Evolutionary conservation across 2,113 vertebrate species (phyloP), one percentile per base, ranked within the genome.

Genomic region (Fukomys damarensis): DNA sequence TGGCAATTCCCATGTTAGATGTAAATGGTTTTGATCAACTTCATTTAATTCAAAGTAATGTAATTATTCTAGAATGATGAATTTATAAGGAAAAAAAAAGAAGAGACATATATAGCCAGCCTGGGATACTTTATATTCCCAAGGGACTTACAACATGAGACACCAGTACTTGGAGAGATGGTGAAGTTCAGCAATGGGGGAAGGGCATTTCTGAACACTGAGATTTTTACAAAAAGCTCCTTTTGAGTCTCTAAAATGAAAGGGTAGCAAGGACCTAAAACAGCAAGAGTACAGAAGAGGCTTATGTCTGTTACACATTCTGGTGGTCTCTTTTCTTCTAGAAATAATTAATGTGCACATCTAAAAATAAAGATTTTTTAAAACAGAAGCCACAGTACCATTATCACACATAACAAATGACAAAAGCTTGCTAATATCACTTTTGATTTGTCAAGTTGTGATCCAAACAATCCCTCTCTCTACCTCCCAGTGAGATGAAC

Each of bases 21-120:
- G 20, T 46, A 86, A 90, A 43, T 76, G 49, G 46, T 65, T 94
- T 77, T 56, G 61, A 83, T 56, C 92, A 81, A 74, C 66, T 77
- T 94, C 61, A 86, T 38, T 89, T 86, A 70, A 86, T 72, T 91
- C 79, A 68, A 38, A 92, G 46, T 89, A 90, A 94, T 89, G 89
- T 70, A 68, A 2, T 94, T 89, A 91, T 80, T 79, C 54, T 58
- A 43, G 49, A 95, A 66, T 65, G 49, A 92, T 85, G 52, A 92
- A 86, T 82, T 86, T 63, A 87, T 66, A 54, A 59, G 28, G 19
- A 14, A 89, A 56, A 56, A 80, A 80, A 7, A 20, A 30, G 77
- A 38, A 81, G 56, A 83, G 54, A 96, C 49, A 72, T 30, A 54
- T 1, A 76, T 49, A 63, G 10, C 59, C 38, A 17, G 28, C 32